Evolutionary conservation across 2,113 vertebrate genomes (phyloP).

Genomic region (Macquaria australasica): DNA sequence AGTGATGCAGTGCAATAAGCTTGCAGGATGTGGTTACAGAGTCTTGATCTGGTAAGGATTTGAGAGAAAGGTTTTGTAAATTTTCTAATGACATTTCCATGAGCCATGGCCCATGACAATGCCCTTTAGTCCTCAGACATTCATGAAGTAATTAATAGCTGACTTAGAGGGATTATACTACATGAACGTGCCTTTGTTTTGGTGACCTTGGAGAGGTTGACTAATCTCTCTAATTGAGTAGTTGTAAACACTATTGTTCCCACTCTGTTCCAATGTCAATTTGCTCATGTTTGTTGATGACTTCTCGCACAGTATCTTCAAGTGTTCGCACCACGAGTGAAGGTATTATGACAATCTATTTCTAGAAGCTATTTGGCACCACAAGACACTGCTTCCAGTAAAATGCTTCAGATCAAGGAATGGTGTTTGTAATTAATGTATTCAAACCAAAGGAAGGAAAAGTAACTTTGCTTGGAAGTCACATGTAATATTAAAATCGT

Average conservation of each 20-base stretch:
- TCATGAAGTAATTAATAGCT: constrained; percentile 80
- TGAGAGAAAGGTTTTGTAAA: constrained; percentile 29
- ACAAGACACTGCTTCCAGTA: constrained; percentile 11
- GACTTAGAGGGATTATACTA: constrained; percentile 80
- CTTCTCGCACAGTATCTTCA: constrained; percentile 31
- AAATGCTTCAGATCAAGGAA: constrained; percentile 43
- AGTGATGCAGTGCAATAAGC: neutral
- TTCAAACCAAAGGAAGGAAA: constrained; percentile 58
- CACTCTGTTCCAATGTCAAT: constrained; percentile 70
- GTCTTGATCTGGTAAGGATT: constrained; percentile 26
- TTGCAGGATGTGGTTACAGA: neutral
- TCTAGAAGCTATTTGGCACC: constrained; percentile 37
- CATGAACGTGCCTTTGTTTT: constrained; percentile 76
- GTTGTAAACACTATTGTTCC: constrained; percentile 75
- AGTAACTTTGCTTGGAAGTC: constrained; percentile 58
- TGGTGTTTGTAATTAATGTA: constrained; percentile 61
- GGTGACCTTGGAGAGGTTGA: constrained; percentile 81
- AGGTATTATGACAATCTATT: constrained; percentile 62
- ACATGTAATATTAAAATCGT: constrained; percentile 65
- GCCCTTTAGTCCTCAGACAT: constrained; percentile 71
- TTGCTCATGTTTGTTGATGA: constrained; percentile 64
- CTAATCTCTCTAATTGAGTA: constrained; percentile 80
- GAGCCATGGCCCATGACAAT: constrained; percentile 66
- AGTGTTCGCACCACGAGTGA: constrained; percentile 17
- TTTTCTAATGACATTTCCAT: constrained; percentile 66